A percentile compares a stretch with the other conserved stretches of the same genome.
These are phyloP conservation scores for Papilio protenor DNA, from an alignment of 2,888 invertebrate species.

Conservation along the genomic window DNA sequence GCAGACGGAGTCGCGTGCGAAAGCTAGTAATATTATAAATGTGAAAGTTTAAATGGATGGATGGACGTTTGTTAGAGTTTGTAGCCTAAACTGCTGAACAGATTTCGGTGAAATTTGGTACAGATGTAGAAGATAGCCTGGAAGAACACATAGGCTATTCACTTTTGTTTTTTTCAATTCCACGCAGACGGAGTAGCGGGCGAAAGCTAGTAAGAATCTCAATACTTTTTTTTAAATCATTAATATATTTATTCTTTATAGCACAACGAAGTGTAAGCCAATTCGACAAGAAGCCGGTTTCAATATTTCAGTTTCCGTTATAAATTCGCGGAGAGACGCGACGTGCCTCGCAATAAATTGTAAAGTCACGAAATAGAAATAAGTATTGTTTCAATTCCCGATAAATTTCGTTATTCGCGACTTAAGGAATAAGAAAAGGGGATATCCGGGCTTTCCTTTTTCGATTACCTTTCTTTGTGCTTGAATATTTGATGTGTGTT, in stretches of 20 bases:
- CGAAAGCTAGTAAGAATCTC: no score
- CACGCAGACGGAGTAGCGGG: no score
- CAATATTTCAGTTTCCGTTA: constrained; percentile 16
- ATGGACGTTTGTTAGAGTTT: no score
- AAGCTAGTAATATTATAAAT: no score
- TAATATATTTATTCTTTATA: background rate
- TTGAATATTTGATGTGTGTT: background rate
- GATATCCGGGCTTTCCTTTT: background rate
- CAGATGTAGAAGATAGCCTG: no score
- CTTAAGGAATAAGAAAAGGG: constrained; percentile 20
- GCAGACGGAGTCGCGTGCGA: no score
- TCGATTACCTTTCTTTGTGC: background rate
- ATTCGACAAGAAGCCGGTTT: constrained; percentile 19
- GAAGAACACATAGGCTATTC: no score
- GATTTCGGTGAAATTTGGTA: no score
- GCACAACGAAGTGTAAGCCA: background rate
- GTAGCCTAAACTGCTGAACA: no score
- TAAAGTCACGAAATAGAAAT: constrained; percentile 31
- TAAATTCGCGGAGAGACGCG: constrained; percentile 12
- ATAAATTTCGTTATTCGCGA: constrained; percentile 22
- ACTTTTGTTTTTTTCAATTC: no score
- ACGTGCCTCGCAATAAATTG: constrained; percentile 24
- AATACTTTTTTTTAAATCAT: background rate
- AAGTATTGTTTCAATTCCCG: constrained; percentile 30
- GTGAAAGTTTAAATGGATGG: no score